These are phyloP conservation scores for Donacobius atricapilla DNA, from an alignment of 2,113 vertebrate genomes.

Conservation along the genomic window DNA sequence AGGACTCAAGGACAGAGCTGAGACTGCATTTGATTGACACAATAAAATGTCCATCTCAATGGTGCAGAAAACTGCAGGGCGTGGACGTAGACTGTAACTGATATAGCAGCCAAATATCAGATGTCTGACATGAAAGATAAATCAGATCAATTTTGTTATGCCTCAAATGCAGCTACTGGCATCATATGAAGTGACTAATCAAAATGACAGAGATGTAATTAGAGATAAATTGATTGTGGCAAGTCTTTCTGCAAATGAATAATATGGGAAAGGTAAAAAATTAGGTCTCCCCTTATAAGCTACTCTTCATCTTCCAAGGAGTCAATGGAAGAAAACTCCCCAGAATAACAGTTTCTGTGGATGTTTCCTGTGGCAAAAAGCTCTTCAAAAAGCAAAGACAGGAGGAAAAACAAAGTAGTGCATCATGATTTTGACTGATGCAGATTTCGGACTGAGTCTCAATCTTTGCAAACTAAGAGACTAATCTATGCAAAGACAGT, in stretches of 20 bases:
- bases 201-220: not conserved
- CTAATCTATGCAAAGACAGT: not conserved
- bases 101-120: not conserved
- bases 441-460: not conserved
- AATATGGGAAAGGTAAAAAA: not conserved
- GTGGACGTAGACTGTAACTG: not conserved
- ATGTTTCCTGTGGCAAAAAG: not conserved
- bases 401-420: not conserved
- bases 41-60: not conserved
- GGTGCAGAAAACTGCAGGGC: not conserved
- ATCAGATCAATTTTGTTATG: not conserved
- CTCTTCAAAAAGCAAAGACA: not conserved
- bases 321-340: not conserved
- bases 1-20: not conserved
- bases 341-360: not conserved
- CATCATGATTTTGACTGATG: not conserved
- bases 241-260: not conserved
- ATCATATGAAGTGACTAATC: not conserved
- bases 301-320: not conserved
- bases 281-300: not conserved
- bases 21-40: not conserved
- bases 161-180: not conserved
- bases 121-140: not conserved
- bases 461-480: not conserved
- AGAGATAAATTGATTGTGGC: not conserved